phyloP scores from a whole-genome alignment of 2,888 invertebrate genomes.

The Sinohyriopsis cumingii region DNA sequence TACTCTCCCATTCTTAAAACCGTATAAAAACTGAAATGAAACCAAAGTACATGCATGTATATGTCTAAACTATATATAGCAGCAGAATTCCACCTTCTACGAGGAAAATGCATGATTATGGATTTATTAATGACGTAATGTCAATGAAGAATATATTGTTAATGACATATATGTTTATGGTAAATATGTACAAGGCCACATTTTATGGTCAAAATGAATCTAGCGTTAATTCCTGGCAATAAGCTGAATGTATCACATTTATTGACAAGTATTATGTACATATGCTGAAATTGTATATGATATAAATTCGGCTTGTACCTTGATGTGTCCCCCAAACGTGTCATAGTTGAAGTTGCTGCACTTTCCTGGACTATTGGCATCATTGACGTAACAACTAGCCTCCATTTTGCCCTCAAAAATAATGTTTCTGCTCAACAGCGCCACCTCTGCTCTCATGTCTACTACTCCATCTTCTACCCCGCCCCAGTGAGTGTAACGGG shows the following conservation, averaged over 20 bases:
- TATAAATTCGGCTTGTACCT: slow-evolving; percentile 26
- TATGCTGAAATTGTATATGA: too few relatives aligned
- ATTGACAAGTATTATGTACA: too few relatives aligned
- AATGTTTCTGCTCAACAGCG: slow-evolving; percentile 51
- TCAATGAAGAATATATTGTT: too few relatives aligned
- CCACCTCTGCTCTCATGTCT: slow-evolving; percentile 58
- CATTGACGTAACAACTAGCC: slow-evolving; percentile 30
- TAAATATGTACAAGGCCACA: too few relatives aligned
- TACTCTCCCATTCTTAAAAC: slow-evolving; percentile 39
- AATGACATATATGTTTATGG: too few relatives aligned
- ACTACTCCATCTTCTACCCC: slow-evolving; percentile 37
- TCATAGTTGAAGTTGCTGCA: slow-evolving; percentile 33
- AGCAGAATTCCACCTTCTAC: too few relatives aligned
- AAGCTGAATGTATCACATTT: too few relatives aligned
- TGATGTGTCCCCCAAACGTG: slow-evolving; percentile 56
- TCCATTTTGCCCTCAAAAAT: slow-evolving; percentile 49
- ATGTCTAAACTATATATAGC: background rate
- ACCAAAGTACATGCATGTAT: background rate
- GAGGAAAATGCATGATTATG: too few relatives aligned
- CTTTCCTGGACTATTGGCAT: slow-evolving; percentile 35
- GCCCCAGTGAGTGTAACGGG: slow-evolving; percentile 44
- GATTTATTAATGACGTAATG: too few relatives aligned
- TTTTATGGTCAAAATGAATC: too few relatives aligned
- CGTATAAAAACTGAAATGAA: slow-evolving; percentile 29
- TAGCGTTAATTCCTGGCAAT: too few relatives aligned